Evolutionary conservation across 2,113 vertebrate genomes (phyloP), one percentile per base, ranked within the genome.

Genomic region (Bos taurus): DNA sequence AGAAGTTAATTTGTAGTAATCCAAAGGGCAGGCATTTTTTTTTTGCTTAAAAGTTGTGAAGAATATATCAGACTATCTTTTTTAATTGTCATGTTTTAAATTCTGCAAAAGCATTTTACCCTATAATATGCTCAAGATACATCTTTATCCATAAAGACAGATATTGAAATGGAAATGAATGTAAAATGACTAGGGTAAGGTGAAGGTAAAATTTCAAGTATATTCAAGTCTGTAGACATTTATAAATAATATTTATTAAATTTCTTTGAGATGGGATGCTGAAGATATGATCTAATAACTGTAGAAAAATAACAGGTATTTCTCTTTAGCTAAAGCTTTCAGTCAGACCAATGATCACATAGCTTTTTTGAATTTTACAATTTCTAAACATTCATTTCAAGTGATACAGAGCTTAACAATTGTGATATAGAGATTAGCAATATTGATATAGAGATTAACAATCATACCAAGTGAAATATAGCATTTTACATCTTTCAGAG

Each of bases 311-410:
- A 90, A 71, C 40, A 84, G 16, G 23, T 93, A 64, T 50, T 96
- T 96, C 62, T 94, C 85, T 90, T 83, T 90, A 62, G 40, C 40
- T 56, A 23, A 93, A 91, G 9, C 43, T 9, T 81, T 40, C 19
- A 83, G 17, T 74, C 9, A 52, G 48, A 33, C 7, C 14, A 91
- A 16, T 93, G 59, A 87, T 54, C 50, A 26, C 13, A 40, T 84
- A 64, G 78, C 13, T 81, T 85, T 95, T 87, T 57, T 8, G 74
- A 71, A 84, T 26, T 91, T 88, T 57, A 46, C 0, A 43, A 1
- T 94, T 90, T 50, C 26, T 82, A 46, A 97, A 59, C 21, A 92
- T 91, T 64, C n/a, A 77, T 60, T 92, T 81, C 16, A 96, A 62
- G 0, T 81, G 21, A 74, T 67, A 92, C 6, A 94, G n/a, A 56